phyloP scores from a whole-genome alignment of 2,888 invertebrate species.

The Prosapia bicincta region DNA sequence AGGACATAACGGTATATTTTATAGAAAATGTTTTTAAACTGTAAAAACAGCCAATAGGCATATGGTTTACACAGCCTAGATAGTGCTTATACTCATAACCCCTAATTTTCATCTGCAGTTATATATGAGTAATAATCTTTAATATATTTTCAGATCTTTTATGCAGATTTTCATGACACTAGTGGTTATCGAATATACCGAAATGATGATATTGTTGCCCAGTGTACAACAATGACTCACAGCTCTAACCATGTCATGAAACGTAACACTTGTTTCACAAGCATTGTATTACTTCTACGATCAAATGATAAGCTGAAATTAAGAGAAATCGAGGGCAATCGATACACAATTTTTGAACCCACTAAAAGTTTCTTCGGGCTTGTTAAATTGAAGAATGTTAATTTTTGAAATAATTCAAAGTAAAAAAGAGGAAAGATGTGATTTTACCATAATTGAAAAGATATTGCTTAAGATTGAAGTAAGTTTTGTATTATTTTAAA shows the following conservation, averaged over 20 bases:
- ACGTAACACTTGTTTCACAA: constrained; percentile 72
- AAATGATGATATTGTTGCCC: constrained; percentile 61
- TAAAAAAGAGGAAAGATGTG: too few species aligned
- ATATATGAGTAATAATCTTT: too few species aligned
- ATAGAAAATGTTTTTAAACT: too few species aligned
- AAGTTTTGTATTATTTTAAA: too few species aligned
- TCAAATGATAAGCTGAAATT: constrained; percentile 59
- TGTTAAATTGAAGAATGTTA: constrained; percentile 56
- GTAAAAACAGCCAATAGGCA: too few species aligned
- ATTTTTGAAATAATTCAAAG: neutral
- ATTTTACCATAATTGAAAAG: too few species aligned
- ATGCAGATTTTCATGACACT: constrained; percentile 70
- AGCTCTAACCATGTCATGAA: constrained; percentile 53
- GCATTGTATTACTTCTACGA: constrained; percentile 38
- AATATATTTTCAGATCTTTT: constrained; percentile 61
- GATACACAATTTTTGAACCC: constrained; percentile 65
- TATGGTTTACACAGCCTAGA: too few species aligned
- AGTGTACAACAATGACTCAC: constrained; percentile 69
- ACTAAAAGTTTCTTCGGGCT: constrained; percentile 82
- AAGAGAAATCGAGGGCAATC: constrained; percentile 63
- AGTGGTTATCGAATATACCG: constrained; percentile 70
- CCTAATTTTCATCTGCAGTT: too few species aligned
- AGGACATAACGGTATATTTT: too few species aligned
- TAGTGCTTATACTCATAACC: too few species aligned
- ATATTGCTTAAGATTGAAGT: too few species aligned